These are phyloP conservation scores for Macropodus opercularis DNA, from an alignment of 2,797 vertebrate species.

Conservation along the genomic window DNA sequence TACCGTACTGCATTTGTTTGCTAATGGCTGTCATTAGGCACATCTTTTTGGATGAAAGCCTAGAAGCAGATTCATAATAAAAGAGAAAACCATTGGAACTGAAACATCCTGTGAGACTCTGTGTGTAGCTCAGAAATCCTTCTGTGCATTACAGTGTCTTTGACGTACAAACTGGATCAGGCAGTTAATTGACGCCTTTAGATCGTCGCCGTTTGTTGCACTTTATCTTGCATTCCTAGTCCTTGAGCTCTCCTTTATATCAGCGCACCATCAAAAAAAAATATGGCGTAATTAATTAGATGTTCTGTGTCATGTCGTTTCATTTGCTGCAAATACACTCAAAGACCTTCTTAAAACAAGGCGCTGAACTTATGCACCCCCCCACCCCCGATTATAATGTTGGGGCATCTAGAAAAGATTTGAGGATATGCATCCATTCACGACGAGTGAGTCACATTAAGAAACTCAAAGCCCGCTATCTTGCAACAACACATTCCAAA, in stretches of 20 bases:
- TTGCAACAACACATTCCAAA: constrained; percentile 82
- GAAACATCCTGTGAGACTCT: constrained; percentile 11
- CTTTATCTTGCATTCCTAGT: constrained; percentile 45
- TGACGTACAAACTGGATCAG: constrained; percentile 60
- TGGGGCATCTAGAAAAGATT: constrained; percentile 84
- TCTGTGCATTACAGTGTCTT: constrained; percentile 40
- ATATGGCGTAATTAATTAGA: constrained; percentile 59
- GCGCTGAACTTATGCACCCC: constrained; percentile 32
- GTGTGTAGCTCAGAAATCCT: constrained; percentile 34
- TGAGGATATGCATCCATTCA: constrained; percentile 88
- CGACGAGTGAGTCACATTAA: constrained; percentile 86
- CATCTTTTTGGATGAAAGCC: constrained; percentile 9
- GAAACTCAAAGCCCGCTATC: constrained; percentile 82
- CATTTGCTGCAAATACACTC: constrained; percentile 37
- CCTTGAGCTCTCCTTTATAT: constrained; percentile 61
- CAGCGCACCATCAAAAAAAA: constrained; percentile 48
- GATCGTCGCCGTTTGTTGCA: constrained; percentile 57
- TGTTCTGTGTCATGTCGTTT: constrained; percentile 37
- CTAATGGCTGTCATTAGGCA: background rate
- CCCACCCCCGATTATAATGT: constrained; percentile 68
- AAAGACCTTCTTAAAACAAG: constrained; percentile 41
- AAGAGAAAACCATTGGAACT: constrained; percentile 22
- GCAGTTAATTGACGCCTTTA: constrained; percentile 63
- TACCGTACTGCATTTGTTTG: too few relatives aligned
- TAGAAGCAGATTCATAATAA: constrained; percentile 4